Evolutionary conservation across 2,888 invertebrate species (phyloP).

Genomic region (Cataglyphis cursor): DNA sequence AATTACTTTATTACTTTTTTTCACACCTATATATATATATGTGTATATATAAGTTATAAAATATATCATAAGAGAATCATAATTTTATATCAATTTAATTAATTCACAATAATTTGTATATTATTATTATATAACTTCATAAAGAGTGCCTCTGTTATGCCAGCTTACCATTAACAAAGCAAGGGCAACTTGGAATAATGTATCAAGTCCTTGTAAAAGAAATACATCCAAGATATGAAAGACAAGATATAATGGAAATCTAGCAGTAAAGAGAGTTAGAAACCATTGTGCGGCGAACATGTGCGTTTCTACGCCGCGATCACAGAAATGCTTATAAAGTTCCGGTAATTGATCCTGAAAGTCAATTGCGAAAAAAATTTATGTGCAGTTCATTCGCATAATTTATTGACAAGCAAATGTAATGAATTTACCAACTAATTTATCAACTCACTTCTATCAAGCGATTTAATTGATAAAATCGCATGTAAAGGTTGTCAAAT

Average conservation of each 20-base stretch:
- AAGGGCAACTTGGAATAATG: conserved; percentile 98
- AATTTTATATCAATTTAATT: not conserved
- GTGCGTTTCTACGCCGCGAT: conserved; percentile 96
- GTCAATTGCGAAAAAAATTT: not conserved
- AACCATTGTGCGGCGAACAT: conserved; percentile 99
- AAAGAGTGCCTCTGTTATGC: not conserved
- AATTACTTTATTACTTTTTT: conserved; percentile 11
- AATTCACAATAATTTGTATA: conserved; percentile 8
- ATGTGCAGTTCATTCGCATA: not conserved
- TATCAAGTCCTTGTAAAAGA: conserved; percentile 97
- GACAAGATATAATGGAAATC: conserved; percentile 98
- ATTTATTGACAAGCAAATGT: not conserved
- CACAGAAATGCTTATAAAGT: conserved; percentile 93
- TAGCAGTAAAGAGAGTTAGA: conserved; percentile 99
- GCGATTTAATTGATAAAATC: conserved; percentile 97
- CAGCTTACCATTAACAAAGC: conserved; percentile 94
- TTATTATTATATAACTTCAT: not conserved
- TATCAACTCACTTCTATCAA: conserved; percentile 92
- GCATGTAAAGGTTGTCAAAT: conserved; percentile 97
- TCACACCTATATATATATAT: not conserved
- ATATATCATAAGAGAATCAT: not conserved
- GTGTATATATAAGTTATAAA: not conserved
- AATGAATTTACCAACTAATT: not conserved
- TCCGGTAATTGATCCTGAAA: conserved; percentile 93
- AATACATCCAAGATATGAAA: conserved; percentile 99